Conservation (phyloP, 2,797 vertebrate species). For the Paratrypauchen microcephalus region DNA sequence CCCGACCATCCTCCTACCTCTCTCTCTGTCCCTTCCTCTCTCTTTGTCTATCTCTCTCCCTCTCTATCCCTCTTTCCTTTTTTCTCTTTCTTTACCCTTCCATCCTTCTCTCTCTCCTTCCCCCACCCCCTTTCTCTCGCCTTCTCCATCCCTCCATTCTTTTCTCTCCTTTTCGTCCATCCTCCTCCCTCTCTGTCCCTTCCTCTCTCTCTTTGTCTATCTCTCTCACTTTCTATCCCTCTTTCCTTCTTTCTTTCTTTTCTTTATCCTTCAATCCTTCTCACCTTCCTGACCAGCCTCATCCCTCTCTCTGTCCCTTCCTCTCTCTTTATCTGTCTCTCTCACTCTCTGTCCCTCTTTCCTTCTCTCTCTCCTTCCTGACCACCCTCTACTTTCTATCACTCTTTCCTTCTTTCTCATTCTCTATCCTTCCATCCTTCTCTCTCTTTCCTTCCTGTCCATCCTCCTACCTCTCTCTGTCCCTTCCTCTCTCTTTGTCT, state of each 20-base stretch:
- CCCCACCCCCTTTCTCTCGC: too few species aligned
- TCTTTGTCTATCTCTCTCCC: too few species aligned
- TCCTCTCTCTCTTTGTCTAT: too few species aligned
- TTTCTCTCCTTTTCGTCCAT: slow-evolving; percentile 9
- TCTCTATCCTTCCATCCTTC: slow-evolving; percentile 16
- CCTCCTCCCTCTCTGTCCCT: slow-evolving; percentile 14
- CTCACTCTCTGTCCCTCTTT: not conserved
- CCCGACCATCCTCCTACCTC: slow-evolving; percentile 19
- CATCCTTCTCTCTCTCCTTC: not conserved
- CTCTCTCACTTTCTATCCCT: slow-evolving; percentile 15
- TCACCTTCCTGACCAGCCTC: not conserved
- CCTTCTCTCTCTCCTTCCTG: too few species aligned
- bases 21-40: too few species aligned
- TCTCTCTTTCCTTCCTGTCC: slow-evolving; percentile 6
- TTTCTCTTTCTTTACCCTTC: too few species aligned
- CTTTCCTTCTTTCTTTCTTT: too few species aligned
- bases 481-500: too few species aligned
- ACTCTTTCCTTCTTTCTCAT: not conserved
- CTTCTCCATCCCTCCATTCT: slow-evolving; percentile 16
- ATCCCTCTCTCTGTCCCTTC: slow-evolving; percentile 25
- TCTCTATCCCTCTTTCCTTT: too few species aligned
- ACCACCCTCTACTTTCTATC: slow-evolving; percentile 14
- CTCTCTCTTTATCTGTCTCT: slow-evolving; percentile 34
- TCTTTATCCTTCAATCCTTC: too few species aligned
- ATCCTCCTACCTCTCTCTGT: slow-evolving; percentile 17